Evolutionary conservation across 1,140 invertebrate species (phyloP).

Genomic region (Eufriesea mexicana): DNA sequence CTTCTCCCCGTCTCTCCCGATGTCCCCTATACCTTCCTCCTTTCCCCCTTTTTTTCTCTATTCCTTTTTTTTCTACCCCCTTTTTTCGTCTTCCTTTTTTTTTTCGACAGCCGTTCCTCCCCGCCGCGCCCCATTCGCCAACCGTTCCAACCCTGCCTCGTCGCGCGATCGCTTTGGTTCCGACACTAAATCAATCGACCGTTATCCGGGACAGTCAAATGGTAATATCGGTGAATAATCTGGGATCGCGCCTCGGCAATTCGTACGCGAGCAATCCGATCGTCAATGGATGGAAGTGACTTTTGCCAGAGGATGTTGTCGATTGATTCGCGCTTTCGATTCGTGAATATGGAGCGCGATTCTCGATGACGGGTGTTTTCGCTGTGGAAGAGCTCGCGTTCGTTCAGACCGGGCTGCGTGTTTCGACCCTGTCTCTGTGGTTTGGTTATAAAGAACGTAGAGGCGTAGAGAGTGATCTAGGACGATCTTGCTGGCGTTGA

Average conservation of each 20-base stretch:
- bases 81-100: slow-evolving; percentile 18
- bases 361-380: not conserved
- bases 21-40: not conserved
- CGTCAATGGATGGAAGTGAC: slow-evolving; percentile 14
- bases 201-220: slow-evolving; percentile 58
- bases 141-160: slow-evolving; percentile 34
- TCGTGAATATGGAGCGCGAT: not conserved
- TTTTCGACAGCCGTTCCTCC: not conserved
- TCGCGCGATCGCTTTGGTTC: slow-evolving; percentile 26
- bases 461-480: not conserved
- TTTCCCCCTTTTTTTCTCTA: too few species aligned
- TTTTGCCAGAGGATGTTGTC: slow-evolving; percentile 9
- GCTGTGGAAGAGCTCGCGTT: not conserved
- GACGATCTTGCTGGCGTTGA: not conserved
- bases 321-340: slow-evolving; percentile 10
- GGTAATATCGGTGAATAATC: slow-evolving; percentile 55
- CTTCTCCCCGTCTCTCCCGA: slow-evolving; percentile 43
- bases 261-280: slow-evolving; percentile 6
- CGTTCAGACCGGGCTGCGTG: not conserved
- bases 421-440: not conserved
- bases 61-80: not conserved
- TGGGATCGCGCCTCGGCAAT: slow-evolving; percentile 9
- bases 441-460: not conserved
- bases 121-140: not conserved
- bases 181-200: slow-evolving; percentile 65